Percentiles rank a stretch among this genome's conserved stretches.
Conservation (phyloP, 1,140 invertebrate species). For the Solenopsis invicta region DNA sequence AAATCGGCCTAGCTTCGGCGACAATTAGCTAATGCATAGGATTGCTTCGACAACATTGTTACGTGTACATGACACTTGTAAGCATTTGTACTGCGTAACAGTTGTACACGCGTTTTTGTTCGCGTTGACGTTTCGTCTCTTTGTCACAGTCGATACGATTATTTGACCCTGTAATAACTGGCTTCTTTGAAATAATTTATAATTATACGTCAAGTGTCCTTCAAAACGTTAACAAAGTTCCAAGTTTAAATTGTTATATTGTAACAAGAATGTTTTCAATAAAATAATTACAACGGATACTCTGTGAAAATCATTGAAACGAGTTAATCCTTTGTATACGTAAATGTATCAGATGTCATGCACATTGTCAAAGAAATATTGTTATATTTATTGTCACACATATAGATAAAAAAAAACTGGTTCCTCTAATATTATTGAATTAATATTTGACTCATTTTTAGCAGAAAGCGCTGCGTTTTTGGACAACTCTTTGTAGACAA, state of each 20-base stretch:
- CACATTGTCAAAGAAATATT: conserved; percentile 22
- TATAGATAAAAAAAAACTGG: background rate
- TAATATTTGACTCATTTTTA: background rate
- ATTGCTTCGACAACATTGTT: background rate
- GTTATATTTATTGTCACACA: background rate
- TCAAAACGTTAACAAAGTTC: background rate
- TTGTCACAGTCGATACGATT: background rate
- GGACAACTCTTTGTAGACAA: background rate
- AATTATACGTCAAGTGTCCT: background rate
- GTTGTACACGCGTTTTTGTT: background rate
- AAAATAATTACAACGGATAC: background rate
- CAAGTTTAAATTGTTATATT: conserved; percentile 13
- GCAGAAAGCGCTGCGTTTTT: background rate
- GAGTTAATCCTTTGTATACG: background rate
- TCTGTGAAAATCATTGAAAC: background rate
- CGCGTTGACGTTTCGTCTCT: too few species aligned
- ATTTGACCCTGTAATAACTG: background rate
- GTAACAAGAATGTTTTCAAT: background rate
- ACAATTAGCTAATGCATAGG: conserved; percentile 58
- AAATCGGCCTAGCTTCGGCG: conserved; percentile 29
- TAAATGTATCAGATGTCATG: background rate
- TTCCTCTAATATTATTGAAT: background rate
- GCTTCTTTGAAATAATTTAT: conserved; percentile 9
- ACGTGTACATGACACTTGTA: background rate
- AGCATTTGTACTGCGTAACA: background rate